A percentile compares a stretch with the other conserved stretches of the same genome.
Evolutionary conservation across 2,113 vertebrate genomes (phyloP).

Genomic region (Oryzias melastigma): DNA sequence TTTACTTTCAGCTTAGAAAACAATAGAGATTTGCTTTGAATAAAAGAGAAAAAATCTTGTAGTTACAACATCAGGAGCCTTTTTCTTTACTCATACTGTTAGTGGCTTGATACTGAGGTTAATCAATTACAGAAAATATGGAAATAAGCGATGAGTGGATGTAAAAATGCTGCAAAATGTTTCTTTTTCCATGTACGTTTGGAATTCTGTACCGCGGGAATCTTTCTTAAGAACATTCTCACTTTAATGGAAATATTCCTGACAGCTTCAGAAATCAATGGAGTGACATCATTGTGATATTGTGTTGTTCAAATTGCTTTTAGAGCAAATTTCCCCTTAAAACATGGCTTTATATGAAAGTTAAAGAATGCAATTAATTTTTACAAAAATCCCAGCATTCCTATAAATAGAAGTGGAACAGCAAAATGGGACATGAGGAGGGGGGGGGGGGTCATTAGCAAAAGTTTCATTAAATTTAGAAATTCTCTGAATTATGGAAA

Average conservation of each 20-base stretch:
- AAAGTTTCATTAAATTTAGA: constrained; percentile 1
- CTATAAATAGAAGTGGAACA: constrained; percentile 6
- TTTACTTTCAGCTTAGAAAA: not conserved
- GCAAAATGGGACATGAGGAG: constrained; percentile 6
- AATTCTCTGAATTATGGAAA: not conserved
- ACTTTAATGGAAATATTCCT: constrained; percentile 17
- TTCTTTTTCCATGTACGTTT: constrained; percentile 30
- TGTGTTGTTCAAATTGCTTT: constrained; percentile 20
- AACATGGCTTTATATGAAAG: constrained; percentile 30
- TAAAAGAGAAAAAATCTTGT: not conserved
- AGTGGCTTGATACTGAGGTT: constrained; percentile 13
- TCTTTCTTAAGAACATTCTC: constrained; percentile 12
- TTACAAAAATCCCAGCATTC: constrained; percentile 1
- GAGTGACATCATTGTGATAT: constrained; percentile 36
- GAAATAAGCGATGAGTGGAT: no score
- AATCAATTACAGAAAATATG: constrained; percentile 5
- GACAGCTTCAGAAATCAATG: constrained; percentile 41
- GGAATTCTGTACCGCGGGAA: not conserved
- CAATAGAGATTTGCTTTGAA: not conserved
- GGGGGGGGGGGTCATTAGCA: not conserved
- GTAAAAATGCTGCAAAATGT: not conserved
- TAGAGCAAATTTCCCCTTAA: constrained; percentile 14
- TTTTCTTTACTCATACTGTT: not conserved
- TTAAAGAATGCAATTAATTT: constrained; percentile 39
- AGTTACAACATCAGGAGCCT: no score